These are phyloP conservation scores for Apis laboriosa DNA, from an alignment of 1,140 invertebrate genomes.

Conservation along the genomic window DNA sequence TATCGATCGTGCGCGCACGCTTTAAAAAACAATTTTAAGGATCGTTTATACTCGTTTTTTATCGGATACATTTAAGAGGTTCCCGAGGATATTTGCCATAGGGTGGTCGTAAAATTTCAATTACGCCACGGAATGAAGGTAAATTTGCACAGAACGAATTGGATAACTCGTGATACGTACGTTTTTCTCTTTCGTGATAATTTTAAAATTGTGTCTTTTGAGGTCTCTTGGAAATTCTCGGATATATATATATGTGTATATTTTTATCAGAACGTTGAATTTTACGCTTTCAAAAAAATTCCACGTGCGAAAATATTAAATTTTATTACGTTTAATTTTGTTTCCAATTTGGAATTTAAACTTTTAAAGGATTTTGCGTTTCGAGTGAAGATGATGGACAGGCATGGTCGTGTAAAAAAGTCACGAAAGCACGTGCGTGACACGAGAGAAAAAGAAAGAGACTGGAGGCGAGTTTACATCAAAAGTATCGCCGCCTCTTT, in stretches of 20 bases:
- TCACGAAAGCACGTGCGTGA: constrained; percentile 61
- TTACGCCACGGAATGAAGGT: not conserved
- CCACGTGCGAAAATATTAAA: too few relatives aligned
- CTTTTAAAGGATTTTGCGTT: not conserved
- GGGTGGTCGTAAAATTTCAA: constrained; percentile 1
- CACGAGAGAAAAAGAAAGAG: constrained; percentile 55
- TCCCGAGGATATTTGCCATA: constrained; percentile 5
- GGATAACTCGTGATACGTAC: not conserved
- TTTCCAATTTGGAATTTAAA: too few relatives aligned
- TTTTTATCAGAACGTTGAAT: too few relatives aligned
- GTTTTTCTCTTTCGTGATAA: not conserved
- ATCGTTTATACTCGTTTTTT: not conserved
- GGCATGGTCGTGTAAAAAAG: constrained; percentile 2
- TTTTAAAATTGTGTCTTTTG: not conserved
- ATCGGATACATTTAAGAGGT: too few relatives aligned
- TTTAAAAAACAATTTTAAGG: not conserved
- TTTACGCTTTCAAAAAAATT: not conserved
- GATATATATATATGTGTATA: not conserved
- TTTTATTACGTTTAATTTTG: too few relatives aligned
- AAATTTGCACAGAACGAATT: not conserved
- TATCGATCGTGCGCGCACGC: not conserved
- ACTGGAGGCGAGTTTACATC: constrained; percentile 60
- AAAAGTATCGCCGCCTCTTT: constrained; percentile 65
- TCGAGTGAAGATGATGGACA: not conserved
- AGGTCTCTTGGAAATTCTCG: not conserved